These are phyloP conservation scores for Drosophila anomalata DNA, from an alignment of 2,888 invertebrate species.

Conservation along the genomic window DNA sequence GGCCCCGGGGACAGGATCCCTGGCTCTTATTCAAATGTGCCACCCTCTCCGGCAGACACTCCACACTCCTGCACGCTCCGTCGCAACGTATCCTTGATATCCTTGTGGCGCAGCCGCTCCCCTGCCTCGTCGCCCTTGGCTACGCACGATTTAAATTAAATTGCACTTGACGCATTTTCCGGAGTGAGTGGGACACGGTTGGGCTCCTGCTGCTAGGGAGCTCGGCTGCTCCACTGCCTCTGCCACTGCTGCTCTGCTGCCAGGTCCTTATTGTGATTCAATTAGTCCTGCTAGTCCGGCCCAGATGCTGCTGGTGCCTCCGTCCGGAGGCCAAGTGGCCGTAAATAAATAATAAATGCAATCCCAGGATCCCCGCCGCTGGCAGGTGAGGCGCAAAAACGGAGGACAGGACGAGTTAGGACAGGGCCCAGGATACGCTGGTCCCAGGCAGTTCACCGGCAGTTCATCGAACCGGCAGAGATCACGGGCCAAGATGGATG, in stretches of 20 bases:
- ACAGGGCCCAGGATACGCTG: conserved; percentile 8
- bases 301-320: conserved; percentile 6
- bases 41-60: conserved; percentile 1
- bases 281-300: conserved; percentile 34
- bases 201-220: not conserved
- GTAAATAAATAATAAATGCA: conserved; percentile 46
- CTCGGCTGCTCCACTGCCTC: no score
- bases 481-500: conserved; percentile 16
- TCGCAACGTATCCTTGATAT: conserved; percentile 8
- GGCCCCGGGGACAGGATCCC: conserved; percentile 44
- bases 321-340: conserved; percentile 25
- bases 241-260: not conserved
- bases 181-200: conserved; percentile 28
- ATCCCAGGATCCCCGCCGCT: conserved; percentile 12
- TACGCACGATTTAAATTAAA: conserved; percentile 77
- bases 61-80: conserved; percentile 8
- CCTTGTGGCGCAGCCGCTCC: conserved; percentile 17
- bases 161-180: conserved; percentile 72
- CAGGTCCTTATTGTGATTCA: conserved; percentile 30
- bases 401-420: conserved; percentile 1
- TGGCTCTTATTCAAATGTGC: conserved; percentile 44
- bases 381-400: not conserved
- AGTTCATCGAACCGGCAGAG: conserved; percentile 27
- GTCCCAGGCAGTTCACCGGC: no score
- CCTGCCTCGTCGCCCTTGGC: conserved; percentile 64